Evolutionary conservation across 2,797 vertebrate species (phyloP).

Genomic region (Melanotaenia pygmaea): DNA sequence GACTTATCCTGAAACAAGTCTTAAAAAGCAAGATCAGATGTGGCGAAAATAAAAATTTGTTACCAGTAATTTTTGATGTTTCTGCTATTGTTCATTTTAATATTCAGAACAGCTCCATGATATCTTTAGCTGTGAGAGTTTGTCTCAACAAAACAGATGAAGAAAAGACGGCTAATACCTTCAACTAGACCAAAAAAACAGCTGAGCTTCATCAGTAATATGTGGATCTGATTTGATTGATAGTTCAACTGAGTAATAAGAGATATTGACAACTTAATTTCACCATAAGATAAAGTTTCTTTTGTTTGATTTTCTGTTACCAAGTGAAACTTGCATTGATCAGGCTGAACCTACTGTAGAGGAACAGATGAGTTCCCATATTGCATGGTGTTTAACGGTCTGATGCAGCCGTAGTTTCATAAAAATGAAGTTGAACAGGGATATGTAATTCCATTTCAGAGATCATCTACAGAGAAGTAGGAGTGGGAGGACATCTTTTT

Average conservation of each 20-base stretch:
- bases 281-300: background rate
- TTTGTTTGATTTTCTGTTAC: no score
- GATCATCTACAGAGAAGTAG: constrained; percentile 23
- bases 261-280: background rate
- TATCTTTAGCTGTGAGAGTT: background rate
- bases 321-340: background rate
- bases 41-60: background rate
- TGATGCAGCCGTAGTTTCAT: background rate
- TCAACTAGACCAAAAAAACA: background rate
- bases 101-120: background rate
- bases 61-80: background rate
- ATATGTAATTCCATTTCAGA: constrained; percentile 48
- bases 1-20: background rate
- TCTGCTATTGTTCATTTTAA: background rate
- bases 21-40: background rate
- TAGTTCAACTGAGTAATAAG: no score
- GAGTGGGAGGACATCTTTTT: constrained; percentile 54
- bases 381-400: constrained; percentile 2
- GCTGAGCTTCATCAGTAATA: no score
- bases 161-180: no score
- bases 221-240: no score
- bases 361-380: constrained; percentile 8
- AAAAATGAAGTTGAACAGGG: constrained; percentile 22
- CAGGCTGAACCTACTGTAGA: background rate
- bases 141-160: background rate